These are phyloP conservation scores for Pseudolaguvia tuberculata DNA, from an alignment of 2,113 vertebrate genomes.

Conservation along the genomic window DNA sequence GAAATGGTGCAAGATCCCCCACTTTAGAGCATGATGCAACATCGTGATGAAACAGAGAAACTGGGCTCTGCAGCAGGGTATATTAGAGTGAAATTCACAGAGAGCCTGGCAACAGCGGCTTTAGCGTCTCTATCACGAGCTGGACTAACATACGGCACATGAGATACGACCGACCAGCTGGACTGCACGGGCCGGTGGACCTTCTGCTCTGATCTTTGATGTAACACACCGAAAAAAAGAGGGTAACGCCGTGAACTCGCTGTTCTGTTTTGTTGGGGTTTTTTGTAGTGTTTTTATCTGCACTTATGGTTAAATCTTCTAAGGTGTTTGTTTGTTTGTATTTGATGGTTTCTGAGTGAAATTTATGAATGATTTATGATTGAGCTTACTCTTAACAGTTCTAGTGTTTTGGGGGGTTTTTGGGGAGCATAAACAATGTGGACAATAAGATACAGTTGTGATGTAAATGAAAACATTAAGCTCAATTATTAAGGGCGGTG, in stretches of 20 bases:
- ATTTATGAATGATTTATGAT: background rate
- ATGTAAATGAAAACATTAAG: background rate
- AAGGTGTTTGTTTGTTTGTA: background rate
- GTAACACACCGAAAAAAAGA: conserved; percentile 40
- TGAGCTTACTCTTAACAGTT: background rate
- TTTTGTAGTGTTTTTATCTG: background rate
- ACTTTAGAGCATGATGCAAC: conserved; percentile 53
- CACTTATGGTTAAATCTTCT: background rate
- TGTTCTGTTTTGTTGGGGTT: background rate
- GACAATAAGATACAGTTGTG: background rate
- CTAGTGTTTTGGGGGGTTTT: background rate
- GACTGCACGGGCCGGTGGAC: conserved; percentile 31
- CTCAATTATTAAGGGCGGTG: background rate
- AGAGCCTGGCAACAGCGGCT: conserved; percentile 43
- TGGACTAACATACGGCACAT: conserved; percentile 24
- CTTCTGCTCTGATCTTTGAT: conserved; percentile 33
- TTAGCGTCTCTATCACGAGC: conserved; percentile 33
- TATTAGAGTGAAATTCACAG: conserved; percentile 43
- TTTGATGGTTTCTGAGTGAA: background rate
- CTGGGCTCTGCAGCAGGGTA: conserved; percentile 46
- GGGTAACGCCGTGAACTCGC: conserved; percentile 37
- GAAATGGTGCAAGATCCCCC: conserved; percentile 50
- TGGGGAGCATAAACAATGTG: background rate
- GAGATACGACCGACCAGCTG: conserved; percentile 32
- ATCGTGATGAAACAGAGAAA: conserved; percentile 48